A percentile compares a stretch with the other conserved stretches of the same genome.
These are phyloP conservation scores for Cyrtonyx montezumae DNA, from an alignment of 2,113 vertebrate genomes.

Conservation along the genomic window DNA sequence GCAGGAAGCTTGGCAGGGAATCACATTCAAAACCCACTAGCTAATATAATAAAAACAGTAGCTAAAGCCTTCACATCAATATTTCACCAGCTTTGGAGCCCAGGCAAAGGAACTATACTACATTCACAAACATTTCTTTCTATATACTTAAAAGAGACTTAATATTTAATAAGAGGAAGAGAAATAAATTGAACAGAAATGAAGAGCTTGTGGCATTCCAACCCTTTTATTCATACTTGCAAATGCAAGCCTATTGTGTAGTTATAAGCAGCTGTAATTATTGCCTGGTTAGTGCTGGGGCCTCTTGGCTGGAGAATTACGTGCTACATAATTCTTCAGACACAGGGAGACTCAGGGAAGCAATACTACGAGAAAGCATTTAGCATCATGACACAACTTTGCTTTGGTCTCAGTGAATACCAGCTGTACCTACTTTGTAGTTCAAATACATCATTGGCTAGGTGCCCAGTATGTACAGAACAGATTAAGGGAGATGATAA, in stretches of 20 bases:
- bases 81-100: not conserved
- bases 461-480: not conserved
- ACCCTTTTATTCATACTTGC: not conserved
- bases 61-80: not conserved
- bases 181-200: not conserved
- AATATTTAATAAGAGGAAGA: not conserved
- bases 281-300: not conserved
- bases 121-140: not conserved
- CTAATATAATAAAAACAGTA: not conserved
- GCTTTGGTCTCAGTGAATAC: not conserved
- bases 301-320: not conserved
- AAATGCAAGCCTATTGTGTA: not conserved
- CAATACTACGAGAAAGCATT: not conserved
- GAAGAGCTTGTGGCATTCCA: not conserved
- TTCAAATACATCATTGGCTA: not conserved
- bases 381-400: not conserved
- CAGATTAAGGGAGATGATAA: not conserved
- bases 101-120: not conserved
- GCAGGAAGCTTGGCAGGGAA: not conserved
- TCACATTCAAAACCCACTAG: not conserved
- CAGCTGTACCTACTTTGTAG: not conserved
- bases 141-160: not conserved
- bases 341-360: not conserved
- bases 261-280: not conserved
- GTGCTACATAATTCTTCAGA: no score